Conservation (phyloP, 1,140 invertebrate species). For the Bicyclus anynana region DNA sequence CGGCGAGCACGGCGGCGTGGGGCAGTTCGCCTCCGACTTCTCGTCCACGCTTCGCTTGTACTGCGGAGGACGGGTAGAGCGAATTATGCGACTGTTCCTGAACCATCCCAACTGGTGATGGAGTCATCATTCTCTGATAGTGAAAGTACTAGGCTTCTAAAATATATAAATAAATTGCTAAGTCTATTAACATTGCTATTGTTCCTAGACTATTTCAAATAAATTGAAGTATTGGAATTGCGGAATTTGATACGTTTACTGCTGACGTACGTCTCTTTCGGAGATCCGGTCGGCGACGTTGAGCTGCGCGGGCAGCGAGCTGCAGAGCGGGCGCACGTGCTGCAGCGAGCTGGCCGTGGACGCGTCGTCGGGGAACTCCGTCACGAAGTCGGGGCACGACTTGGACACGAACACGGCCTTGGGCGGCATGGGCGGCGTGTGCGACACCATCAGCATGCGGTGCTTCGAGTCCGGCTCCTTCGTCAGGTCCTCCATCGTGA, state of each 20-base stretch:
- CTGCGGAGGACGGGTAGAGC: not conserved
- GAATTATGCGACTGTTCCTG: not conserved
- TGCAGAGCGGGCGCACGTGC: slow-evolving; percentile 23
- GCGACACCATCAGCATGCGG: slow-evolving; percentile 88
- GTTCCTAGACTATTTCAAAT: too few species aligned
- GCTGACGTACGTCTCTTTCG: slow-evolving; percentile 31
- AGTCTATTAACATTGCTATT: too few species aligned
- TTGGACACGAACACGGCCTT: slow-evolving; percentile 82
- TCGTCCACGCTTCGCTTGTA: slow-evolving; percentile 12
- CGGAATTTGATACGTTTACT: too few species aligned
- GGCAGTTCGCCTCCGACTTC: slow-evolving; percentile 44
- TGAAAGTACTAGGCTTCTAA: too few species aligned
- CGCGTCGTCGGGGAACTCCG: slow-evolving; percentile 22
- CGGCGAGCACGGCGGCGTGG: slow-evolving; percentile 53
- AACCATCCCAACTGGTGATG: too few species aligned
- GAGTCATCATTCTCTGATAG: too few species aligned
- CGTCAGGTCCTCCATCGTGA: slow-evolving; percentile 93
- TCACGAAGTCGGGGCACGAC: slow-evolving; percentile 88
- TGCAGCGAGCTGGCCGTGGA: slow-evolving; percentile 25
- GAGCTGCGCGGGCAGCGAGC: slow-evolving; percentile 42
- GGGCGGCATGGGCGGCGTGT: slow-evolving; percentile 61
- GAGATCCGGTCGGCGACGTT: slow-evolving; percentile 24
- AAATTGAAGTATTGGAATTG: too few species aligned
- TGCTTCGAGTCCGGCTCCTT: slow-evolving; percentile 87
- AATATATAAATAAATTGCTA: too few species aligned